Evolutionary conservation across 2,888 invertebrate genomes (phyloP).

Genomic region (Chloromyia formosa): DNA sequence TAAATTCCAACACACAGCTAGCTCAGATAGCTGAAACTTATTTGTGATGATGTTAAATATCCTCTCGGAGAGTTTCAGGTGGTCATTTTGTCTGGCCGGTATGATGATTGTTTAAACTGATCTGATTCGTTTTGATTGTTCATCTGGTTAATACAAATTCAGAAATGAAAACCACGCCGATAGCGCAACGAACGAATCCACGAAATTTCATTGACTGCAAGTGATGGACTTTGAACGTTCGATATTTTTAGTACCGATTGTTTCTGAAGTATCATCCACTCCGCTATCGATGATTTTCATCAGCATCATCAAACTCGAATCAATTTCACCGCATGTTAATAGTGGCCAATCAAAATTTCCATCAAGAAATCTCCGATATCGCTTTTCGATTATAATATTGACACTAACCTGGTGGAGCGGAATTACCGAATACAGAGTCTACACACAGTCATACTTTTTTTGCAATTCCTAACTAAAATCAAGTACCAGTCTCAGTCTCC

Average conservation of each 20-base stretch:
- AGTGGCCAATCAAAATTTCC: conserved; percentile 21
- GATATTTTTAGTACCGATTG: no score
- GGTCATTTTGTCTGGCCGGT: conserved; percentile 28
- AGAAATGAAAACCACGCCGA: no score
- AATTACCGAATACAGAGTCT: conserved; percentile 15
- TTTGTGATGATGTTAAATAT: conserved; percentile 24
- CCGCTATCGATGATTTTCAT: no score
- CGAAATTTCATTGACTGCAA: no score
- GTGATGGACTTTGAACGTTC: no score
- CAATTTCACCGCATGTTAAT: background rate
- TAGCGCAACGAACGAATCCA: no score
- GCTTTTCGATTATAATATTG: conserved; percentile 29
- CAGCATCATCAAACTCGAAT: background rate
- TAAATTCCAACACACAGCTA: conserved; percentile 3
- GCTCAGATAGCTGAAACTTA: conserved; percentile 36
- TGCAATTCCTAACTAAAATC: conserved; percentile 33
- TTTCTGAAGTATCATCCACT: no score
- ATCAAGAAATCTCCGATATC: conserved; percentile 1
- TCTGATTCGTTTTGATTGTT: no score
- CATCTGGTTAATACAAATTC: no score
- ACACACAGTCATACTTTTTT: conserved; percentile 2
- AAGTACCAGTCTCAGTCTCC: conserved; percentile 16
- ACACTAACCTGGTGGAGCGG: conserved; percentile 37
- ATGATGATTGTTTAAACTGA: no score
- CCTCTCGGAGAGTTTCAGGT: conserved; percentile 16